Conservation (phyloP, 2,797 vertebrate genomes). For the Melanotaenia boesemani region DNA sequence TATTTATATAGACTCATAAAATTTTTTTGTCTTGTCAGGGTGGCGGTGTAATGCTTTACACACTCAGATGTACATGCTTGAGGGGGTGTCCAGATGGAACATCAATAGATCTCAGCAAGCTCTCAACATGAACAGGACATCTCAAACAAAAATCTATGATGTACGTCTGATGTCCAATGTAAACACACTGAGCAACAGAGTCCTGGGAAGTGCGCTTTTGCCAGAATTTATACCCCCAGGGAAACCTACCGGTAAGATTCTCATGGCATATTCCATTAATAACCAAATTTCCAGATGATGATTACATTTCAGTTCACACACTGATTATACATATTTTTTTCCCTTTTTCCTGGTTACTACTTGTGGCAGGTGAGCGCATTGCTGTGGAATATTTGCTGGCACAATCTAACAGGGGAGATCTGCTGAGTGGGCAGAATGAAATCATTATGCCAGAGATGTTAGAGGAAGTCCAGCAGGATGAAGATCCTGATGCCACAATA, state of each 20-base stretch:
- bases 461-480: neutral
- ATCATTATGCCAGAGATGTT: neutral
- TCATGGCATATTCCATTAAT: too few species aligned
- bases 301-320: too few species aligned
- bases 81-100: neutral
- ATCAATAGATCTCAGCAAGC: accelerated
- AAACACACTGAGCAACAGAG: neutral
- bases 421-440: too few species aligned
- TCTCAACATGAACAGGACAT: neutral
- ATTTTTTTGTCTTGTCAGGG: too few species aligned
- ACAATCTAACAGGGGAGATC: neutral
- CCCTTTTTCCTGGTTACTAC: too few species aligned
- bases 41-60: neutral
- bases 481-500: neutral
- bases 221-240: neutral
- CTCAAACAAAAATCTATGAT: neutral
- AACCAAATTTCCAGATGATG: too few species aligned
- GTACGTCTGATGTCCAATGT: neutral
- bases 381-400: slow-evolving; percentile 3
- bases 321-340: too few species aligned
- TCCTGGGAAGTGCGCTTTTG: neutral
- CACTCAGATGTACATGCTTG: neutral
- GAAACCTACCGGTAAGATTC: slow-evolving; percentile 9
- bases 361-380: neutral
- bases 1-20: too few species aligned